Conservation (phyloP, 2,113 vertebrate species). For the Cyanoliseus patagonus region DNA sequence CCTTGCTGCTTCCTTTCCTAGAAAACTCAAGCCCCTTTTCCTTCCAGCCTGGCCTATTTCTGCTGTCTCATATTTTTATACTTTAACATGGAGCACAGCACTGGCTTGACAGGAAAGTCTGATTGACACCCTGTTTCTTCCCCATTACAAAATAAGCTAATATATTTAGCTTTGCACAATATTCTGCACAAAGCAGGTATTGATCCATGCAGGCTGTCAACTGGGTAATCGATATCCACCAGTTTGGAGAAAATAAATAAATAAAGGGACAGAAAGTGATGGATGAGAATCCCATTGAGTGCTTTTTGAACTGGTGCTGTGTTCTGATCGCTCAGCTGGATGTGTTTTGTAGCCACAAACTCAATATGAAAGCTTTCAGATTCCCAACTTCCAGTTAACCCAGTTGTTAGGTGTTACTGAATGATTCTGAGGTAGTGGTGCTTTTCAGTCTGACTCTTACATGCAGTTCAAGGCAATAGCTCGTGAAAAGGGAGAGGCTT, state of each 20-base stretch:
- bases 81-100: not conserved
- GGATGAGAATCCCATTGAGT: slow-evolving; percentile 64
- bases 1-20: not conserved
- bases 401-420: not conserved
- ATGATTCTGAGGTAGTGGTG: not conserved
- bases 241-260: slow-evolving; percentile 59
- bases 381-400: not conserved
- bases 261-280: slow-evolving; percentile 58
- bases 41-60: not conserved
- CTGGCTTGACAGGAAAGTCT: slow-evolving; percentile 24
- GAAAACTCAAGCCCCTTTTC: not conserved
- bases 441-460: not conserved
- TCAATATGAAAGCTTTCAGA: slow-evolving; percentile 15
- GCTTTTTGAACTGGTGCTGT: slow-evolving; percentile 30
- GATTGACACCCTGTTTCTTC: slow-evolving; percentile 68
- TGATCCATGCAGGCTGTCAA: slow-evolving; percentile 67
- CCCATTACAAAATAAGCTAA: slow-evolving; percentile 69
- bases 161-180: slow-evolving; percentile 68
- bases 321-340: slow-evolving; percentile 21
- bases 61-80: not conserved
- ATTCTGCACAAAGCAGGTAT: slow-evolving; percentile 71
- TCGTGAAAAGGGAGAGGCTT: not conserved
- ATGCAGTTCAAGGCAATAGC: not conserved
- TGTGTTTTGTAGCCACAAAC: slow-evolving; percentile 10
- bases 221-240: slow-evolving; percentile 66